Percentiles rank a stretch among this genome's conserved stretches.
Evolutionary conservation across 2,797 vertebrate species (phyloP).

Genomic region (Ataeniobius toweri): DNA sequence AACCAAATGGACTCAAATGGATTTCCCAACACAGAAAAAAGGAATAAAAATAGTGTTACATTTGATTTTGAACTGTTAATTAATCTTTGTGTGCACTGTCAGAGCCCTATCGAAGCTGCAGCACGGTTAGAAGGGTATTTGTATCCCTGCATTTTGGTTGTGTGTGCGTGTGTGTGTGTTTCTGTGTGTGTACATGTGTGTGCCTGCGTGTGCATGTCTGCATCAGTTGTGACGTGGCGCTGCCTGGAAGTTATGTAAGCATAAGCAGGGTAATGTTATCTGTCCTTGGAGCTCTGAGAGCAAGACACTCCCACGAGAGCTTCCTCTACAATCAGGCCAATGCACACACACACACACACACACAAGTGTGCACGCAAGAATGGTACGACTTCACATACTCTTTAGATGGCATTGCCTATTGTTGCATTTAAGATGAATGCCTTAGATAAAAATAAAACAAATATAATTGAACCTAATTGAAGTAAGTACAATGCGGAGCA

Average conservation of each 20-base stretch:
- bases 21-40: conserved; percentile 45
- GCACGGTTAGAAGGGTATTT: conserved; percentile 36
- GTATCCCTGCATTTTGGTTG: conserved; percentile 22
- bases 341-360: conserved; percentile 31
- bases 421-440: conserved; percentile 22
- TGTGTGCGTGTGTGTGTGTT: conserved; percentile 28
- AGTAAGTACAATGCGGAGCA: neutral
- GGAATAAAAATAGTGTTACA: neutral
- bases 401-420: conserved; percentile 19
- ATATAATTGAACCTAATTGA: conserved; percentile 18
- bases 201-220: conserved; percentile 43
- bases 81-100: neutral
- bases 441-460: conserved; percentile 32
- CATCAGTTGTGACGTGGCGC: conserved; percentile 67
- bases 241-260: conserved; percentile 78
- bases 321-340: conserved; percentile 61
- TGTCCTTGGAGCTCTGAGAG: conserved; percentile 65
- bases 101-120: conserved; percentile 19
- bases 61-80: neutral
- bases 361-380: conserved; percentile 18
- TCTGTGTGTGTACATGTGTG: conserved; percentile 28
- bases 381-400: conserved; percentile 18
- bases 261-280: conserved; percentile 74
- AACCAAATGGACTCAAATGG: conserved; percentile 52
- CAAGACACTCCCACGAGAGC: conserved; percentile 65